Percentiles rank a stretch among this genome's conserved stretches.
phyloP scores from a whole-genome alignment of 2,888 invertebrate genomes.

The Chrysina gloriosa region DNA sequence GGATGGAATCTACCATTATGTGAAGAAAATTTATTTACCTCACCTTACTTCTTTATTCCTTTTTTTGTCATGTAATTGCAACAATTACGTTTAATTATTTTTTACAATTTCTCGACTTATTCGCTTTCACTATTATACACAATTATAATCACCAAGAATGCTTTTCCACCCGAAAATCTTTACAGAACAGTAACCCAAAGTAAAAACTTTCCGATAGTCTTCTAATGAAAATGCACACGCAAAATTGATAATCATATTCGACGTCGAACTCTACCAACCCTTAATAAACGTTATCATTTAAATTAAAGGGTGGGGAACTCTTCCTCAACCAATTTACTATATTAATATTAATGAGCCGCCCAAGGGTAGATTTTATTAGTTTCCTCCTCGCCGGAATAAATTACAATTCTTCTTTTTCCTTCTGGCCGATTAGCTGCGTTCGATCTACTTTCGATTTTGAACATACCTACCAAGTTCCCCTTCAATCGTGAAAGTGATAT shows the following conservation, averaged over 20 bases:
- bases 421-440: background rate
- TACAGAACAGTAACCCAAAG: no score
- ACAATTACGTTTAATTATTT: no score
- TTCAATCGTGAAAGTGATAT: background rate
- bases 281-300: conserved; percentile 8
- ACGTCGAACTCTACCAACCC: background rate
- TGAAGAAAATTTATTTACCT: no score
- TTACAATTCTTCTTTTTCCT: background rate
- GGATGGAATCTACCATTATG: no score
- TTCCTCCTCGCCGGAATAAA: background rate
- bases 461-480: background rate
- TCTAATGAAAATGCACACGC: background rate
- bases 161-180: no score
- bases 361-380: conserved; percentile 4
- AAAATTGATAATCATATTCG: conserved; percentile 1
- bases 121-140: no score
- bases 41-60: no score
- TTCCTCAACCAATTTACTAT: background rate
- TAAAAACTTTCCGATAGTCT: no score
- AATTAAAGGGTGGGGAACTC: background rate
- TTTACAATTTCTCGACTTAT: no score
- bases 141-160: no score
- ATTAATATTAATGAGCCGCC: conserved; percentile 16
- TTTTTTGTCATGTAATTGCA: no score
- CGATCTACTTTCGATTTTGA: conserved; percentile 9